Conservation (phyloP, 2,113 vertebrate species). For the Cheirogaleus medius region DNA sequence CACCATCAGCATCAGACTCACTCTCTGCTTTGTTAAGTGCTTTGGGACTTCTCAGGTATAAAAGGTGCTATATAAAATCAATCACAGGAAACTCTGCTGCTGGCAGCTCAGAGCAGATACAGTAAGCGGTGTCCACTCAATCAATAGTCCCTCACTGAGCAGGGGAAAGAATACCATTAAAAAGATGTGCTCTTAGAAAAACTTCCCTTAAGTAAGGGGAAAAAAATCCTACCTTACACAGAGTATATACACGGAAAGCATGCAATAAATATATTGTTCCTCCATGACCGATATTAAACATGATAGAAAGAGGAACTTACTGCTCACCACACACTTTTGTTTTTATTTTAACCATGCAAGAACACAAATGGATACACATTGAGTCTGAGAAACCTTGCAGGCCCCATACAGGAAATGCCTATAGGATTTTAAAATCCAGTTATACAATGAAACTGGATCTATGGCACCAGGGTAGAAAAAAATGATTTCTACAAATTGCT, state of each 20-base stretch:
- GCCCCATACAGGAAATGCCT: neutral
- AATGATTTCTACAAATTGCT: constrained; percentile 2
- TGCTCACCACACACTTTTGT: neutral
- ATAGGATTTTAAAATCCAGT: constrained; percentile 20
- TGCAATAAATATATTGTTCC: neutral
- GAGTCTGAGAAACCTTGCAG: neutral
- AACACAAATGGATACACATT: neutral
- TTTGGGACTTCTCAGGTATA: constrained; percentile 74
- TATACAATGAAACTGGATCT: neutral
- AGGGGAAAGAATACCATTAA: constrained; percentile 63
- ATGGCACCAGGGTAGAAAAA: neutral
- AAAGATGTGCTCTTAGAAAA: constrained; percentile 71
- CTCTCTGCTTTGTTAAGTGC: constrained; percentile 68
- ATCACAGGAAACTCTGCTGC: constrained; percentile 64
- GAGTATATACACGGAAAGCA: neutral
- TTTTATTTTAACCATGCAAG: neutral
- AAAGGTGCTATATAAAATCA: constrained; percentile 77
- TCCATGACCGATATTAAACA: neutral
- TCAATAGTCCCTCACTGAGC: constrained; percentile 72
- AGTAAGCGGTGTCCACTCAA: constrained; percentile 57
- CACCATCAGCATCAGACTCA: constrained; percentile 23
- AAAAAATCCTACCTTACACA: neutral
- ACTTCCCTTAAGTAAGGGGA: constrained; percentile 35
- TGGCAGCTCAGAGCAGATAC: constrained; percentile 67
- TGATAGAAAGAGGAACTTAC: neutral